Evolutionary conservation across 2,888 invertebrate genomes (phyloP).

Genomic region (Portevinia maculata): DNA sequence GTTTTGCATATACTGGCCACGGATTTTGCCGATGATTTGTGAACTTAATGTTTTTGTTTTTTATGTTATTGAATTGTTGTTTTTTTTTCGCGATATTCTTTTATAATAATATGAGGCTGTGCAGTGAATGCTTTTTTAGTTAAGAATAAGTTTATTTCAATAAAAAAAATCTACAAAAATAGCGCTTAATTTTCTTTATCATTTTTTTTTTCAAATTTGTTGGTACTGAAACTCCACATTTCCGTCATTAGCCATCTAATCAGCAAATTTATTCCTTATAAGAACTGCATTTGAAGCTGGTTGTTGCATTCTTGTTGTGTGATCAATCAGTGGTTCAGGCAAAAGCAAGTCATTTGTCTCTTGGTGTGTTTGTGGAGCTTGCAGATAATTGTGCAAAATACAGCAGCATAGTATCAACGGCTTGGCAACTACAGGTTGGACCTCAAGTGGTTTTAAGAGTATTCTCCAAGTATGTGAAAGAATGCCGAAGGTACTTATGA

Average conservation of each 20-base stretch:
- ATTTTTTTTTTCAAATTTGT: not conserved
- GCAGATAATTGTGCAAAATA: slow-evolving; percentile 9
- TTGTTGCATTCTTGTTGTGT: too few species aligned
- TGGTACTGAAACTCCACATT: slow-evolving; percentile 1
- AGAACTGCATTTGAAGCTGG: too few species aligned
- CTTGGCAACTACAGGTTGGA: slow-evolving; percentile 3
- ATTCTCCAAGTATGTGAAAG: slow-evolving; percentile 13
- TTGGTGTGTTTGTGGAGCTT: not conserved
- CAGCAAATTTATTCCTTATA: slow-evolving; percentile 2
- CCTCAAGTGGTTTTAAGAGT: slow-evolving; percentile 3
- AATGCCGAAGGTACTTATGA: slow-evolving; percentile 6
- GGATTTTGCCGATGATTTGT: not conserved
- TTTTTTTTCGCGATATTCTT: not conserved
- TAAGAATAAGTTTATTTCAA: too few species aligned
- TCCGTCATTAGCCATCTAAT: slow-evolving; percentile 7
- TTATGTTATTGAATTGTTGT: not conserved
- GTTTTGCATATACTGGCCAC: not conserved
- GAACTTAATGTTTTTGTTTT: not conserved
- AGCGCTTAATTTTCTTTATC: too few species aligned
- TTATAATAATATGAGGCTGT: not conserved
- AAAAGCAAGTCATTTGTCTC: slow-evolving; percentile 6
- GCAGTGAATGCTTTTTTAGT: slow-evolving; percentile 3
- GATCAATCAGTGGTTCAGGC: slow-evolving; percentile 3
- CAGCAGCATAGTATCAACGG: not conserved
- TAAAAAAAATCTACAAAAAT: too few species aligned